These are phyloP conservation scores for Dicaeum eximium DNA, from an alignment of 2,113 vertebrate genomes.

Conservation along the genomic window DNA sequence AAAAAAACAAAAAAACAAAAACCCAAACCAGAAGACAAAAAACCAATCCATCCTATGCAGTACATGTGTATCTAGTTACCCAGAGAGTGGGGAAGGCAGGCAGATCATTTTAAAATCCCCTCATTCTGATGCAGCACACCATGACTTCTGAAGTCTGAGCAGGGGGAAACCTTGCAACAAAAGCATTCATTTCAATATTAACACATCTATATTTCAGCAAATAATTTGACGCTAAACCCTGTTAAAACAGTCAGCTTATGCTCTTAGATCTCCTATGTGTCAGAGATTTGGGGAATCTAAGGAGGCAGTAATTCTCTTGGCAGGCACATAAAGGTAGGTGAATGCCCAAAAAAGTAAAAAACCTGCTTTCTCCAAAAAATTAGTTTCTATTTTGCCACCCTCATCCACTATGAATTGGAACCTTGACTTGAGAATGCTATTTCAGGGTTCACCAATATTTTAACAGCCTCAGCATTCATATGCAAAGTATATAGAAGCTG, in stretches of 20 bases:
- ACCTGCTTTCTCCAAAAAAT: background rate
- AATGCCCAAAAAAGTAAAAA: rapidly evolving
- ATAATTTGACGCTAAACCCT: background rate
- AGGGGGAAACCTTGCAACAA: background rate
- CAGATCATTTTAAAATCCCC: background rate
- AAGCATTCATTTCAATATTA: background rate
- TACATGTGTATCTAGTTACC: background rate
- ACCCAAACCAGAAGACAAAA: background rate
- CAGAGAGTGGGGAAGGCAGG: background rate
- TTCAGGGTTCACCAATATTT: background rate
- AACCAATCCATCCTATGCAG: background rate
- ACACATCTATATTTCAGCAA: background rate
- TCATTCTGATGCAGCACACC: background rate
- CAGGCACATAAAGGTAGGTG: background rate
- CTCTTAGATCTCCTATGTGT: background rate
- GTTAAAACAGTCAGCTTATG: background rate
- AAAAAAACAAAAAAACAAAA: background rate
- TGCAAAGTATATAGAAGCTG: background rate
- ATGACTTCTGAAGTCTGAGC: background rate
- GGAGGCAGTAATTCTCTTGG: background rate
- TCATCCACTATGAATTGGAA: background rate
- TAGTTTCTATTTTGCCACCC: background rate
- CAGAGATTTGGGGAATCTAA: background rate
- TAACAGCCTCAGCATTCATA: background rate
- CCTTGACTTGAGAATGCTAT: background rate